Evolutionary conservation across 1,140 invertebrate genomes (phyloP), one percentile per base, ranked within the genome.

Genomic region (Dinoponera quadriceps): DNA sequence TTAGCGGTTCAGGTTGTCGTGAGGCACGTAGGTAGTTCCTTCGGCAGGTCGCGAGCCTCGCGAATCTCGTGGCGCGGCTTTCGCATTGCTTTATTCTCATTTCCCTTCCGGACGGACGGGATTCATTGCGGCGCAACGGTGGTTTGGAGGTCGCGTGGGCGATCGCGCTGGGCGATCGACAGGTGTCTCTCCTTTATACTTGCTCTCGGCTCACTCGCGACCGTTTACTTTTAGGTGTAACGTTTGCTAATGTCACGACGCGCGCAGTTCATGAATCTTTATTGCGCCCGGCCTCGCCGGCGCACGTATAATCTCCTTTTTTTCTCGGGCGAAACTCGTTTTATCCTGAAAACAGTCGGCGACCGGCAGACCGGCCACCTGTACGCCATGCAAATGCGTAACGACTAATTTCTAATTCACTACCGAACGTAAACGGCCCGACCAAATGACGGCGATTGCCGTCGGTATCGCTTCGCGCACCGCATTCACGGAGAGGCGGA

Each of bases 321-420:
- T 82, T 88, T 81, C 44, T 68, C 48, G 59, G 59, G 48, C 9
- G 83, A 63, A 89, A 88, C 87, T 86, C 84, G 87, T 89, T 88
- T 80, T 83, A 80, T 71, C 73, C 74, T 83, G 86, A 88, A 88
- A 88, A 88, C 86, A 63, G 83, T 88, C 63, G 62, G 62, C 85
- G 75, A 63, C 84, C 49, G 68, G n/a, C 55, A 44, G 60, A 1
- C 69, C 63, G 78, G 75, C 86, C 87, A 88, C 86, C 87, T 88
- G 87, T 81, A 78, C 86, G 33, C 27, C 85, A 88, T 88, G 86
- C 49, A 85, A 88, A 88, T 88, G 72, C 55, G 20, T 69, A 80
- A 84, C 85, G 75, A 59, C 78, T 88, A 88, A 88, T 88, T 88
- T 88, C 83, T 88, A 85, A 88, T 88, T 88, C 87, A 87, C 78